Percentiles rank a stretch among this genome's conserved stretches.
phyloP scores from a whole-genome alignment of 2,888 invertebrate genomes.

The Pyralis farinalis region DNA sequence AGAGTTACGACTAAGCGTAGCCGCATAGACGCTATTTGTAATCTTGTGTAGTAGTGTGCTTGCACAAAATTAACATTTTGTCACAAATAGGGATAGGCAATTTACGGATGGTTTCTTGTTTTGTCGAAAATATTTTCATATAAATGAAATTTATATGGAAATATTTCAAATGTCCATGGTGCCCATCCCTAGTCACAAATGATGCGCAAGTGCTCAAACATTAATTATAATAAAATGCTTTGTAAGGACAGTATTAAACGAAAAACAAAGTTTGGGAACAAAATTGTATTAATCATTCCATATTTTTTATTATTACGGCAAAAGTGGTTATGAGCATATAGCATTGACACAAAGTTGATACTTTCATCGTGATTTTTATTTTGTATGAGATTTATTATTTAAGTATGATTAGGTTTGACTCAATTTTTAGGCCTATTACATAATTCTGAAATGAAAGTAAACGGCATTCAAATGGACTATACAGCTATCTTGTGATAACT shows the following conservation, averaged over 20 bases:
- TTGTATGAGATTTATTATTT: conserved; percentile 8
- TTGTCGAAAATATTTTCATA: too few species aligned
- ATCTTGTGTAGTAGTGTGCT: conserved; percentile 2
- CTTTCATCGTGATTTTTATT: background rate
- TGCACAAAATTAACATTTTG: conserved; percentile 6
- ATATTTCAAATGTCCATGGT: too few species aligned
- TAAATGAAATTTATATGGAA: too few species aligned
- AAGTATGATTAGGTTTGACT: conserved; percentile 6
- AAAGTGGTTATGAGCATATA: conserved; percentile 3
- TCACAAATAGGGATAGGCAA: too few species aligned
- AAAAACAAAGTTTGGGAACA: conserved; percentile 16
- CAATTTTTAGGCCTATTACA: conserved; percentile 16
- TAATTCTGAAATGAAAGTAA: background rate
- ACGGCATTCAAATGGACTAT: conserved; percentile 8
- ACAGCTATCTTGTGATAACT: conserved; percentile 16
- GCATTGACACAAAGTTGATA: conserved; percentile 2
- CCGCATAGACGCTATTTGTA: conserved; percentile 18
- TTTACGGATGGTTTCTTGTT: too few species aligned
- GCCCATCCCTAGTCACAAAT: too few species aligned
- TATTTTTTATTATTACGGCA: background rate
- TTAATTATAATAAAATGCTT: conserved; percentile 8
- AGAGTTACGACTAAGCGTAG: conserved; percentile 8
- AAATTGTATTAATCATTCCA: conserved; percentile 15
- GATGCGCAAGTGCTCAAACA: conserved; percentile 10
- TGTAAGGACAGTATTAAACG: conserved; percentile 12